phyloP scores from a whole-genome alignment of 2,888 invertebrate species.

The Itoplectis maculator region DNA sequence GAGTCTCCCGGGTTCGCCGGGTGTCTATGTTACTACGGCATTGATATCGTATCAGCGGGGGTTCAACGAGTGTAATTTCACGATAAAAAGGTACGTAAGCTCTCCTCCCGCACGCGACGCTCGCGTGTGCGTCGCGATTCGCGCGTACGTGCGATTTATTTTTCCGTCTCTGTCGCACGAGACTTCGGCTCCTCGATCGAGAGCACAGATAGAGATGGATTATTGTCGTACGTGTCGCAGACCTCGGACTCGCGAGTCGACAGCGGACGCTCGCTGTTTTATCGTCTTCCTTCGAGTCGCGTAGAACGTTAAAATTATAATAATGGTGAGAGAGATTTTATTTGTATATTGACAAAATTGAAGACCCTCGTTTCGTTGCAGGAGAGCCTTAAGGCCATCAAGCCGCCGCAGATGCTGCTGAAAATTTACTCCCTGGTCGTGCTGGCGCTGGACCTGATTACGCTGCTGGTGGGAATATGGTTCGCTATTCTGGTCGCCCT shows the following conservation, averaged over 20 bases:
- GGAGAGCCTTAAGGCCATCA: conserved; percentile 62
- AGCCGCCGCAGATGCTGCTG: conserved; percentile 86
- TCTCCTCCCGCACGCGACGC: conserved; percentile 28
- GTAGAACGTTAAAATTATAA: neutral
- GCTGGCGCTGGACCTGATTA: conserved; percentile 86
- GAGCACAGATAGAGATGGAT: neutral
- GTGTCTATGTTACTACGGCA: neutral
- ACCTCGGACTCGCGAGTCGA: neutral
- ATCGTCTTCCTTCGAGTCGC: neutral
- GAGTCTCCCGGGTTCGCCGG: neutral
- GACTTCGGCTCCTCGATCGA: neutral
- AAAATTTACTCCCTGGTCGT: conserved; percentile 86
- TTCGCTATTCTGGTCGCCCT: conserved; percentile 86
- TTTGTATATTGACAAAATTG: neutral
- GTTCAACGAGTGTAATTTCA: conserved; percentile 45
- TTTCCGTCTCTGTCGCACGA: neutral
- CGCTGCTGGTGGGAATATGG: conserved; percentile 86
- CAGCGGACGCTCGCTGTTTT: neutral
- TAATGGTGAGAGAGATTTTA: neutral
- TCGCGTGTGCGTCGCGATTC: conserved; percentile 7
- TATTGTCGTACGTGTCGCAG: conserved; percentile 17
- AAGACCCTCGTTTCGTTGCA: conserved; percentile 24
- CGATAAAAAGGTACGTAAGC: conserved; percentile 57
- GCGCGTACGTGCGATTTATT: conserved; percentile 11
- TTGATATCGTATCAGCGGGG: conserved; percentile 41